Base-by-base conservation (phyloP, 2,113 vertebrate species). In the Melanerpes aurifrons region DNA sequence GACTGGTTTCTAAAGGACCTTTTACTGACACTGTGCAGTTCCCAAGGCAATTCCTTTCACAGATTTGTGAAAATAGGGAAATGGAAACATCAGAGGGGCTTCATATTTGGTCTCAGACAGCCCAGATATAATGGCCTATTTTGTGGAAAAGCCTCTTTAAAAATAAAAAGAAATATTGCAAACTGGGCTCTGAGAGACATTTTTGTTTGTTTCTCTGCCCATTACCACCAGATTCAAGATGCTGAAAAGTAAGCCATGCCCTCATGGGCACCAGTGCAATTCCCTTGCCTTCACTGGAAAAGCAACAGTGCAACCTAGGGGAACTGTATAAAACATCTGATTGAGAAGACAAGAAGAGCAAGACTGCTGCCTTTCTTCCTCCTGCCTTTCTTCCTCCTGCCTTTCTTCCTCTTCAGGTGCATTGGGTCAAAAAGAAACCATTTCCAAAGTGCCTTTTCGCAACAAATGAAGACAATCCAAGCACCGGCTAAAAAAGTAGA, bases 301-400 rank as follows among this genome's bases (percentile, higher is more conserved):
- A 93, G 76, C 87, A 95, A 96, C 90, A 94, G 78, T 83, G 84
- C 93, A 93, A 48, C 88, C 86, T 89, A 92, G 35, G 87, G 75
- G 81, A 91, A 45, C 67, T 88, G 70, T 28, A 18, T 25, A 86
- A 87, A 95, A 84, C 57, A 61, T 57, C 66, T 81, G 61, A 32
- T 61, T 62, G 72, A 90, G 77, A 72, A 89, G 80, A 85, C 2
- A 16, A 69, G 56, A 89, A 43, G 12, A 71, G 59, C 21, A 88
- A 73, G 73, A 32, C 24, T 83, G 29, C 8, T 13, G 50, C 69
- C 26, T 28, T 69, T 82, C 32, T 73, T 48, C 8, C 66, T 77
- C 29, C 8, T 13, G 50, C 69, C 24, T 28, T 69, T 82, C 32
- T 73, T 48, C 8, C 66, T 83, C 31, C 8, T 13, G 50, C 69